phyloP scores from a whole-genome alignment of 2,113 vertebrate genomes.

The Glaucomys volans region DNA sequence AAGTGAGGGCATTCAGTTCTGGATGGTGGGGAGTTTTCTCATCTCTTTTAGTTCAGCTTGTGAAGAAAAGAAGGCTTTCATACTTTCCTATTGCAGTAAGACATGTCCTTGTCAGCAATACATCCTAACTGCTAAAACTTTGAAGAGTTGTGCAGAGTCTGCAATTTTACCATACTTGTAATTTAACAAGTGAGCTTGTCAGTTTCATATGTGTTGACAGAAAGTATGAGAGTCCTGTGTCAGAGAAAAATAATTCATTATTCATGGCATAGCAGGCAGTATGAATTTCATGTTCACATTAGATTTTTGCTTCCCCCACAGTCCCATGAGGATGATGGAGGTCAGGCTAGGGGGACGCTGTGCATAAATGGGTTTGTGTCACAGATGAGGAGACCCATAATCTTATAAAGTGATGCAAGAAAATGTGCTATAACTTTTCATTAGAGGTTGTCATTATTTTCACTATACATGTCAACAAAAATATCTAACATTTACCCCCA shows the following conservation, averaged over 20 bases:
- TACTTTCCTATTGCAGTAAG: background rate
- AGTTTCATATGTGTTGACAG: background rate
- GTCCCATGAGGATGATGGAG: background rate
- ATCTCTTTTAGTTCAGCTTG: background rate
- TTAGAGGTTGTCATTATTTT: background rate
- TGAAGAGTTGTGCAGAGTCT: slow-evolving; percentile 1
- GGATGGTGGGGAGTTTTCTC: background rate
- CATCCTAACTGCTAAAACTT: slow-evolving; percentile 12
- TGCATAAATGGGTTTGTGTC: background rate
- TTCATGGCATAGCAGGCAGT: background rate
- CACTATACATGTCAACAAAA: background rate
- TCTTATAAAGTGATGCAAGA: background rate
- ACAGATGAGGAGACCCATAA: background rate
- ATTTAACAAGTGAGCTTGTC: background rate
- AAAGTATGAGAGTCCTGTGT: background rate
- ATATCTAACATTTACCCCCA: background rate
- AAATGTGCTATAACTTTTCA: background rate
- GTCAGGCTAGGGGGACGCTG: background rate
- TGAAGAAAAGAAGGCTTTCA: background rate
- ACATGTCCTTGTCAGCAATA: background rate
- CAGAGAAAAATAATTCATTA: background rate
- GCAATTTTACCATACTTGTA: slow-evolving; percentile 4
- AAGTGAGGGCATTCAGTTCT: background rate
- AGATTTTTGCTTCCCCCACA: background rate
- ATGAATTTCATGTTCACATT: background rate